Conservation (phyloP, 2,888 invertebrate genomes). For the Cryptophagus acutangulus region DNA sequence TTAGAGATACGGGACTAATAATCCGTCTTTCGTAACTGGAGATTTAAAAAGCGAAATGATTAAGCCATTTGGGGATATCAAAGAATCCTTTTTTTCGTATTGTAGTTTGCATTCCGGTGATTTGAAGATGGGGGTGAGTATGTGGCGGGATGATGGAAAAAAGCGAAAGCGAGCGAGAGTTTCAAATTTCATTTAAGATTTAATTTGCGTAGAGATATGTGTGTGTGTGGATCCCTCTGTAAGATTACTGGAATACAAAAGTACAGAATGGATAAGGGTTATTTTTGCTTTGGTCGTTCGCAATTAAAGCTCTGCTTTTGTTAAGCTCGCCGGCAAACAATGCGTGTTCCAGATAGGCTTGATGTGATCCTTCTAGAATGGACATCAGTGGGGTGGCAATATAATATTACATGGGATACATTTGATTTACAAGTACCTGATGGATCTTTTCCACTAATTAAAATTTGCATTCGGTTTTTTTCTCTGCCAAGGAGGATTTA, state of each 20-base stretch:
- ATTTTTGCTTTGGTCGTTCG: constrained; percentile 30
- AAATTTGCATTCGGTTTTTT: constrained; percentile 40
- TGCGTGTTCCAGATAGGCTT: constrained; percentile 39
- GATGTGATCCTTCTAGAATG: constrained; percentile 39
- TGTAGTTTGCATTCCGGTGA: too few species aligned
- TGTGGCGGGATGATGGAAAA: too few species aligned
- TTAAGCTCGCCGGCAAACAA: constrained; percentile 45
- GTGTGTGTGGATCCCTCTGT: constrained; percentile 43
- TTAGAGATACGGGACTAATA: too few species aligned
- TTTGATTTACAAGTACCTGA: constrained; percentile 44
- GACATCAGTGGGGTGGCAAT: constrained; percentile 34
- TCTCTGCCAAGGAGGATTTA: constrained; percentile 17
- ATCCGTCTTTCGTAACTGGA: too few species aligned
- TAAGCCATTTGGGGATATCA: too few species aligned
- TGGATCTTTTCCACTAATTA: constrained; percentile 45
- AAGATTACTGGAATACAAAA: constrained; percentile 31
- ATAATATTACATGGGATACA: constrained; percentile 18
- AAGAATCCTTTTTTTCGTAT: too few species aligned
- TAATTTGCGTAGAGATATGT: constrained; percentile 47
- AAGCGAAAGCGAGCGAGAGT: too few species aligned
- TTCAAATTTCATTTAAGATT: constrained; percentile 51
- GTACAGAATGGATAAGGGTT: constrained; percentile 21
- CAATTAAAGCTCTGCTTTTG: constrained; percentile 46
- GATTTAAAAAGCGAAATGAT: too few species aligned
- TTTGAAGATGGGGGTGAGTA: too few species aligned